Evolutionary conservation across 2,888 invertebrate species (phyloP).

Genomic region (Bugula neritina): DNA sequence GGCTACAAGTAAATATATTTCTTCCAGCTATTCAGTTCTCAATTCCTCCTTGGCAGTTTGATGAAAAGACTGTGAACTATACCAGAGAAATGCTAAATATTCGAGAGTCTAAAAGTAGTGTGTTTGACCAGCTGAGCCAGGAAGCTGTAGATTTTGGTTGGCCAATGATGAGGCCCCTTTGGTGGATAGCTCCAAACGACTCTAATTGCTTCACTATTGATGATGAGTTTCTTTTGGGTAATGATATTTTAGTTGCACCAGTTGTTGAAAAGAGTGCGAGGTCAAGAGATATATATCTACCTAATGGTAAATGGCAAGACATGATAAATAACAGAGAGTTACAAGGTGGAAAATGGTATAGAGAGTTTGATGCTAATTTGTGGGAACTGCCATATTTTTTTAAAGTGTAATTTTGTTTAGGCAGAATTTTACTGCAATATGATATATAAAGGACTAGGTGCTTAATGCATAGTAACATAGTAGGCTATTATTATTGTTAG

Average conservation of each 20-base stretch:
- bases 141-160: conserved; percentile 49
- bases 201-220: conserved; percentile 72
- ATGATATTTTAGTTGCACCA: conserved; percentile 48
- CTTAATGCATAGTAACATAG: too few relatives aligned
- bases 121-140: conserved; percentile 37
- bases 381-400: conserved; percentile 33
- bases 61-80: conserved; percentile 35
- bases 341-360: conserved; percentile 35
- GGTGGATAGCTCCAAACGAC: conserved; percentile 81
- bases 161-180: conserved; percentile 84
- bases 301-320: conserved; percentile 37
- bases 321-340: conserved; percentile 30
- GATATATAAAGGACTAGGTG: too few relatives aligned
- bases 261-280: conserved; percentile 41
- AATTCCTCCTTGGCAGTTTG: conserved; percentile 54
- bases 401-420: not conserved
- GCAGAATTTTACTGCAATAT: too few relatives aligned
- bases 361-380: conserved; percentile 34
- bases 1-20: conserved; percentile 81
- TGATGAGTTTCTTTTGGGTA: conserved; percentile 55
- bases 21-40: conserved; percentile 86
- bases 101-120: conserved; percentile 36
- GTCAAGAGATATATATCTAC: conserved; percentile 42
- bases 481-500: too few relatives aligned
- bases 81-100: conserved; percentile 36